Percentiles rank a stretch among this genome's conserved stretches.
phyloP scores from a whole-genome alignment of 2,113 vertebrate species.

The Bos indicus region DNA sequence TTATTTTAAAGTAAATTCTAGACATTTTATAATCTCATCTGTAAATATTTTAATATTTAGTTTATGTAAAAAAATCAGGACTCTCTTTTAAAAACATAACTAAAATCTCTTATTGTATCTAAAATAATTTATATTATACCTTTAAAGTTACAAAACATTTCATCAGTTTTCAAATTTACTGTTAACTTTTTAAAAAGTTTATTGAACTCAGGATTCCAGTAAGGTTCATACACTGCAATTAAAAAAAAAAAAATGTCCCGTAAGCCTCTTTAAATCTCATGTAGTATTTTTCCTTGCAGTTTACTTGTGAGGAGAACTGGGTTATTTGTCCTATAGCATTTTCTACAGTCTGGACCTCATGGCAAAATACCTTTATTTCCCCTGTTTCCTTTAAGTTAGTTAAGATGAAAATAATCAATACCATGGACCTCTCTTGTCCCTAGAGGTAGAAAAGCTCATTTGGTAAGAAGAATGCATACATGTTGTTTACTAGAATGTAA shows the following conservation, averaged over 20 bases:
- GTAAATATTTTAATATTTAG: background rate
- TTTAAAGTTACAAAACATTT: background rate
- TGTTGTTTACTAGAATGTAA: background rate
- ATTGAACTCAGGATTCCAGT: background rate
- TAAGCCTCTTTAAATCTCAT: background rate
- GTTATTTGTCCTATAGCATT: background rate
- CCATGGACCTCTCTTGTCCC: background rate
- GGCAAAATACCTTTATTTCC: background rate
- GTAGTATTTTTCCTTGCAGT: background rate
- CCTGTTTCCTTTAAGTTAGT: conserved; percentile 4
- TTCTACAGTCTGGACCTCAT: background rate
- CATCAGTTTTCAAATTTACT: background rate
- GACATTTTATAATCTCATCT: background rate
- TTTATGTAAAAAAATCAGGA: background rate
- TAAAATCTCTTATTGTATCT: background rate
- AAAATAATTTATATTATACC: background rate
- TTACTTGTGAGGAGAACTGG: conserved; percentile 4
- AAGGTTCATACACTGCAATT: background rate
- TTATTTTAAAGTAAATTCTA: background rate
- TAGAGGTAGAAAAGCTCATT: background rate
- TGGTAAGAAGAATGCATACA: background rate
- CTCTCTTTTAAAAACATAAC: background rate
- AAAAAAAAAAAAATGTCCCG: background rate
- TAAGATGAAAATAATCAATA: conserved; percentile 3
- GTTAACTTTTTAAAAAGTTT: background rate